Evolutionary conservation across 2,113 vertebrate genomes (phyloP).

Genomic region (Hippoglossus stenolepis): DNA sequence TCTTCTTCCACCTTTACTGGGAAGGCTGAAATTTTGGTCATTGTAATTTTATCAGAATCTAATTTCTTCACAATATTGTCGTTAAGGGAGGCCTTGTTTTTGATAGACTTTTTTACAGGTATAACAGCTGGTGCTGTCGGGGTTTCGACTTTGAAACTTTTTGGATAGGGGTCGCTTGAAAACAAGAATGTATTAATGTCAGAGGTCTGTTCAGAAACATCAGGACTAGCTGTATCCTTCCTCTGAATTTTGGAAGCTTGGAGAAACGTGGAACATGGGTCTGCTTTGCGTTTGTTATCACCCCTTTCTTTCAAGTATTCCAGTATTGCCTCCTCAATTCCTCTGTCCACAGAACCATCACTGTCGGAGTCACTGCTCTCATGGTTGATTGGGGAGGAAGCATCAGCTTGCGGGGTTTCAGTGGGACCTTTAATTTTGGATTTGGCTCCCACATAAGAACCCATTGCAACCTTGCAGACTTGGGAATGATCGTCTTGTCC

Average conservation of each 20-base stretch:
- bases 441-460: constrained; percentile 51
- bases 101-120: constrained; percentile 72
- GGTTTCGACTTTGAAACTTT: constrained; percentile 54
- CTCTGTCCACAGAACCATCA: constrained; percentile 93
- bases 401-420: constrained; percentile 35
- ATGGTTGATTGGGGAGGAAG: constrained; percentile 54
- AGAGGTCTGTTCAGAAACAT: constrained; percentile 64
- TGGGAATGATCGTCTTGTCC: constrained; percentile 66
- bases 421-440: constrained; percentile 55
- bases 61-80: constrained; percentile 65
- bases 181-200: constrained; percentile 63
- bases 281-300: constrained; percentile 79
- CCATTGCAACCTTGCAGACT: constrained; percentile 56
- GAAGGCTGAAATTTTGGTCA: constrained; percentile 34
- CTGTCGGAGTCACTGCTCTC: constrained; percentile 88
- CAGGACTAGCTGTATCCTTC: constrained; percentile 62
- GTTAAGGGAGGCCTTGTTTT: constrained; percentile 70
- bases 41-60: constrained; percentile 45
- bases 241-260: constrained; percentile 65
- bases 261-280: constrained; percentile 33
- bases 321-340: constrained; percentile 95
- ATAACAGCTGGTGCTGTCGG: constrained; percentile 32
- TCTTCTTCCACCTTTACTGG: constrained; percentile 61
- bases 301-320: constrained; percentile 93
- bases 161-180: constrained; percentile 67